Base-by-base conservation (phyloP, 2,888 invertebrate genomes). In the Thera obeliscata region DNA sequence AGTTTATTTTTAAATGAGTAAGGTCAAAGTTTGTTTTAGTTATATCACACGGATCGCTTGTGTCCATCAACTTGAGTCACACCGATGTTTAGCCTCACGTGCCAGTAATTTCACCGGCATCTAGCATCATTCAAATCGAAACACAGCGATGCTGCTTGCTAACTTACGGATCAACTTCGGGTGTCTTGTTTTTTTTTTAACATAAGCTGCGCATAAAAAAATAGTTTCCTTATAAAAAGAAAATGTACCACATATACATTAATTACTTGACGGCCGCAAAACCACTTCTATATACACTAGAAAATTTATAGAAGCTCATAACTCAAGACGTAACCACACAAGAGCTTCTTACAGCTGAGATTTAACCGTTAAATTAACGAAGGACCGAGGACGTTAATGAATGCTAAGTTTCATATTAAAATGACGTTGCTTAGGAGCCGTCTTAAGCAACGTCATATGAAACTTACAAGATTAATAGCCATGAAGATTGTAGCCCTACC, bases 361-460 rank as follows among this genome's bases (percentile, higher is more conserved):
- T 60, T 56, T 2, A 8, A 11, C 41, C 56, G 49, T 65, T 56
- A 50, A 49, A 56, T 61, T 48, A 43, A 64, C 58, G 36, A 55
- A 64, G 57, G n/a, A 22, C n/a, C 61, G 55, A 56, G 41, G 41
- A n/a, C 33, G 41, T 49, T 59, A 59, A 64, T 59, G 46, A 56
- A 41, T 41, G 59, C 55, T 65, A 11, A 55, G 59, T 56, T 64
- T 56, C 46, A 64, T 58, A 52, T 56, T 65, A n/a, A 57, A 63
- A 52, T 50, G 8, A 41, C 9, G 12, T 22, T 46, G 54, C 43
- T 52, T 64, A 49, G 41, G 54, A 36, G 33, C 22, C 3, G 22
- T 22, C 22, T 22, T 22, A 22, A 22, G 22, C 22, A 22, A 22
- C 22, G 22, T 22, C 22, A 22, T 35, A 11, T 41, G 56, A 48